Percentiles rank a stretch among this genome's conserved stretches.
Evolutionary conservation across 2,113 vertebrate genomes (phyloP).

Genomic region (Silurus glanis): DNA sequence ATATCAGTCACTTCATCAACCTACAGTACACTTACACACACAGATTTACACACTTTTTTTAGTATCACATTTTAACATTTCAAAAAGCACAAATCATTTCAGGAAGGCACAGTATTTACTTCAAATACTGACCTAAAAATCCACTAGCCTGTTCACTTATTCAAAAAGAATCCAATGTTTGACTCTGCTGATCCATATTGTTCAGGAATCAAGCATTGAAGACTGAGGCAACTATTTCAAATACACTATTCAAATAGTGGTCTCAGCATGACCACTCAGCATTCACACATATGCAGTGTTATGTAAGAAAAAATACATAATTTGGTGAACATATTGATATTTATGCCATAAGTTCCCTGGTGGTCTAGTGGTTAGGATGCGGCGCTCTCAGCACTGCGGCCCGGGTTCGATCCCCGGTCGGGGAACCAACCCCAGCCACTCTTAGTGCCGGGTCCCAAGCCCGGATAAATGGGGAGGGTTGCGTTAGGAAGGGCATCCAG

Average conservation of each 20-base stretch:
- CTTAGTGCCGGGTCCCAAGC: too few relatives aligned
- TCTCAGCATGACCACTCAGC: not conserved
- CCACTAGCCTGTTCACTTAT: not conserved
- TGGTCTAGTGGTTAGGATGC: too few relatives aligned
- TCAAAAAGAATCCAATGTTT: not conserved
- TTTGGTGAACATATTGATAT: not conserved
- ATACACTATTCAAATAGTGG: too few relatives aligned
- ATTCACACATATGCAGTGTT: not conserved
- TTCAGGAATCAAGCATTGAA: not conserved
- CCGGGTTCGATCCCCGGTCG: too few relatives aligned
- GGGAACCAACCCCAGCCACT: too few relatives aligned
- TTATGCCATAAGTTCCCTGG: not conserved
- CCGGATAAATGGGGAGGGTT: too few relatives aligned
- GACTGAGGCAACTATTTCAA: not conserved
- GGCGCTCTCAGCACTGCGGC: too few relatives aligned
- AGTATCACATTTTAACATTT: not conserved
- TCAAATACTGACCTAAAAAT: not conserved
- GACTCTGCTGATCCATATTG: not conserved
- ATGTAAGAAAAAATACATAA: not conserved
- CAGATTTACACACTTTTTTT: not conserved
- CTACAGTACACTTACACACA: not conserved
- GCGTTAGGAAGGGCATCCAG: too few relatives aligned
- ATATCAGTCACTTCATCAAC: conserved; percentile 44
- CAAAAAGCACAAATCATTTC: not conserved
- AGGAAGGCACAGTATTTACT: not conserved